Evolutionary conservation across 2,888 invertebrate species (phyloP).

Genomic region (Priocnemis perturbator): DNA sequence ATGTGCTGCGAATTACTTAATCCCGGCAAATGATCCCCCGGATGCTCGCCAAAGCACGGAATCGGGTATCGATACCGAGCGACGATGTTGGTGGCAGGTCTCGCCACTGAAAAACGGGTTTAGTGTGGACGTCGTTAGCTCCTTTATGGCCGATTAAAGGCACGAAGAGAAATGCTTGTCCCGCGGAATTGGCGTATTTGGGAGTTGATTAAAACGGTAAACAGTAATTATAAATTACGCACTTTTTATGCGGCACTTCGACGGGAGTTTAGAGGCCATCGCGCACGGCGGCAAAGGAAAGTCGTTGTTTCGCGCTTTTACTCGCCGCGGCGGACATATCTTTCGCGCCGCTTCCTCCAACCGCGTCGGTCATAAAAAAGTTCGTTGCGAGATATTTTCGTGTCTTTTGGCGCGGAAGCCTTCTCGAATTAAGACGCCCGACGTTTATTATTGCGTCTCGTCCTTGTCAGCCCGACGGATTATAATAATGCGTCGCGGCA

Average conservation of each 20-base stretch:
- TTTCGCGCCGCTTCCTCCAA: too few relatives aligned
- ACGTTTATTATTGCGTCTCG: too few relatives aligned
- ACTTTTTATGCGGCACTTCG: constrained; percentile 27
- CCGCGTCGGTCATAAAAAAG: too few relatives aligned
- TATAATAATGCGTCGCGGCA: too few relatives aligned
- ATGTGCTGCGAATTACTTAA: constrained; percentile 56
- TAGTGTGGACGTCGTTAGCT: constrained; percentile 44
- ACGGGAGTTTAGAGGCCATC: neutral
- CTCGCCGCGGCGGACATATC: too few relatives aligned
- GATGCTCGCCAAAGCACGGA: constrained; percentile 17
- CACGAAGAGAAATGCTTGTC: constrained; percentile 20
- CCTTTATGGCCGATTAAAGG: constrained; percentile 49
- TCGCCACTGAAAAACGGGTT: constrained; percentile 43
- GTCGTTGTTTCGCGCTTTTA: too few relatives aligned
- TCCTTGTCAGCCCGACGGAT: too few relatives aligned
- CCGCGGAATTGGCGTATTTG: constrained; percentile 41
- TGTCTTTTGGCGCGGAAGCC: too few relatives aligned
- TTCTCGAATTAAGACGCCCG: too few relatives aligned
- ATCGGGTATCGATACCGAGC: constrained; percentile 25
- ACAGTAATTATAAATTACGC: constrained; percentile 49
- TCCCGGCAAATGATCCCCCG: constrained; percentile 52
- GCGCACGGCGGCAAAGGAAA: too few relatives aligned
- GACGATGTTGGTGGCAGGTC: constrained; percentile 52
- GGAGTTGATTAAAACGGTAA: constrained; percentile 44
- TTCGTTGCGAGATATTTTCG: too few relatives aligned